phyloP scores from a whole-genome alignment of 2,888 invertebrate genomes.

The Ochropacha duplaris region DNA sequence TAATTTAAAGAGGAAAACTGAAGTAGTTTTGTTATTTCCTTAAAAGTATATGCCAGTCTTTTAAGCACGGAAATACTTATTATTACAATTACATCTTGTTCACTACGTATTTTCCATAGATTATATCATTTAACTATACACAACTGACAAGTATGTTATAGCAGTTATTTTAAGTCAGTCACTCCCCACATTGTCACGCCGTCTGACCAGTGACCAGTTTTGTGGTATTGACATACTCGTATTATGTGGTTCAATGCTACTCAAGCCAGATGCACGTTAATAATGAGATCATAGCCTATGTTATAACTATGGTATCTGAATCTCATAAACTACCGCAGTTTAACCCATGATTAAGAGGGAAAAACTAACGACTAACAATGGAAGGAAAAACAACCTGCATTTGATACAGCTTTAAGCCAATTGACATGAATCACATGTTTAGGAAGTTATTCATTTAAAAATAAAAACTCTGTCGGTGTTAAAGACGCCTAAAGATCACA shows the following conservation, averaged over 20 bases:
- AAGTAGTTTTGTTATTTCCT: not conserved
- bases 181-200: conserved; percentile 41
- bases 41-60: not conserved
- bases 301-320: not conserved
- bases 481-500: too few relatives aligned
- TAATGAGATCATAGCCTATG: conserved; percentile 6
- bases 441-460: not conserved
- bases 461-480: too few relatives aligned
- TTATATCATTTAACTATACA: not conserved
- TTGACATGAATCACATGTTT: not conserved
- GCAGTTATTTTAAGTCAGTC: conserved; percentile 34
- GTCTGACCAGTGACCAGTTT: conserved; percentile 16
- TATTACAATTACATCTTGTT: too few relatives aligned
- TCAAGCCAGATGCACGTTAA: conserved; percentile 17
- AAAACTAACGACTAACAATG: not conserved
- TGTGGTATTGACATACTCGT: conserved; percentile 27
- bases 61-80: not conserved
- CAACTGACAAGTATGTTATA: conserved; percentile 10
- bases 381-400: not conserved
- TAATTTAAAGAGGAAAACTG: not conserved
- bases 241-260: conserved; percentile 29
- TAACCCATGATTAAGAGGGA: not conserved
- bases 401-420: not conserved
- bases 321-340: not conserved
- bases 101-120: not conserved